phyloP scores from a whole-genome alignment of 2,888 invertebrate genomes.

The Seira musarum region DNA sequence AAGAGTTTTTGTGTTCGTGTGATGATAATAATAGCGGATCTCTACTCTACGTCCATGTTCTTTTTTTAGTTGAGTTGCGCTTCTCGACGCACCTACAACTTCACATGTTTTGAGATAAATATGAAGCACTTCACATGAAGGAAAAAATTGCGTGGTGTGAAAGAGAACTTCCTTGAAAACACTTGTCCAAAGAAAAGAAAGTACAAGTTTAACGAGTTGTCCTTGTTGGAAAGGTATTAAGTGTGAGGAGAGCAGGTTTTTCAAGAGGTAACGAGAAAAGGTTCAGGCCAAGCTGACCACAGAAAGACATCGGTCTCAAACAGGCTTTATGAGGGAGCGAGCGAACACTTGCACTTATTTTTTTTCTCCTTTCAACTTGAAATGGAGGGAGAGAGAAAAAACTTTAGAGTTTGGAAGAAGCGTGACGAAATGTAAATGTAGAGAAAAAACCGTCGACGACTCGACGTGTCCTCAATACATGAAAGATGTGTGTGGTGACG shows the following conservation, averaged over 20 bases:
- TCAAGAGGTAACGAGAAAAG: slow-evolving; percentile 1
- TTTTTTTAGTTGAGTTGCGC: too few species aligned
- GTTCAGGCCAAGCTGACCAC: slow-evolving; percentile 17
- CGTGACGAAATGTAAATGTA: slow-evolving; percentile 24
- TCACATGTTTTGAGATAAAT: slow-evolving; percentile 2
- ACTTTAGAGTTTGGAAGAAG: too few species aligned
- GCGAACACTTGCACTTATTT: too few species aligned
- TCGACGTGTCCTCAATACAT: background rate
- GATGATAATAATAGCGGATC: too few species aligned
- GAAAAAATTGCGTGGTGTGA: slow-evolving; percentile 1
- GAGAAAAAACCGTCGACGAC: background rate
- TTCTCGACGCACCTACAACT: too few species aligned
- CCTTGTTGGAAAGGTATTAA: slow-evolving; percentile 16
- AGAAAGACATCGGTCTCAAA: slow-evolving; percentile 3
- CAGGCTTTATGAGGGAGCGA: background rate
- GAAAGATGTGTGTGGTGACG: background rate
- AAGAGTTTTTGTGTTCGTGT: background rate
- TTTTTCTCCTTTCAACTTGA: too few species aligned
- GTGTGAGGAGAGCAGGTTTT: background rate
- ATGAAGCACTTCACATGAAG: background rate
- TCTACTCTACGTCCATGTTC: too few species aligned
- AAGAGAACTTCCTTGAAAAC: slow-evolving; percentile 4
- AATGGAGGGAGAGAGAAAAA: slow-evolving; percentile 23
- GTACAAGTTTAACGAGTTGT: slow-evolving; percentile 15
- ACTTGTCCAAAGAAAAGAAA: background rate